Evolutionary conservation across 1,140 invertebrate species (phyloP).

Genomic region (Vanessa tameamea): DNA sequence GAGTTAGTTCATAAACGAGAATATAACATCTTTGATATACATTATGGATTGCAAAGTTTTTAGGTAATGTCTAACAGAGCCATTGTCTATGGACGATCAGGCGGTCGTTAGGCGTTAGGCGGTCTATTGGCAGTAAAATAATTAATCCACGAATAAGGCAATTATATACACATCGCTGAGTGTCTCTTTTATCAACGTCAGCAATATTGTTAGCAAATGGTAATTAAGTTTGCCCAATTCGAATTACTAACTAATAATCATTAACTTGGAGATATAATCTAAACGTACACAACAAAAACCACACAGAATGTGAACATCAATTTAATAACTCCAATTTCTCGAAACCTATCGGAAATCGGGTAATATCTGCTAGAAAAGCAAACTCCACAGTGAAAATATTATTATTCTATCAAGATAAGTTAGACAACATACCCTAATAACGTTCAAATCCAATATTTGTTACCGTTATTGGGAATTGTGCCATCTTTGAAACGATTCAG

Average conservation of each 20-base stretch:
- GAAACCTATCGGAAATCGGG: slow-evolving; percentile 20
- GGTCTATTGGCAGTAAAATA: too few relatives aligned
- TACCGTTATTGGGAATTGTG: slow-evolving; percentile 22
- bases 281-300: background rate
- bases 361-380: slow-evolving; percentile 25
- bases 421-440: slow-evolving; percentile 32
- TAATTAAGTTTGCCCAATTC: background rate
- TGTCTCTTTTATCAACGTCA: too few relatives aligned
- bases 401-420: slow-evolving; percentile 30
- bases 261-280: background rate
- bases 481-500: background rate
- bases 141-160: too few relatives aligned
- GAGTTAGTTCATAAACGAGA: too few relatives aligned
- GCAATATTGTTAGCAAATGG: background rate
- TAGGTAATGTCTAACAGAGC: too few relatives aligned
- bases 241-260: background rate
- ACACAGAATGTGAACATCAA: slow-evolving; percentile 16
- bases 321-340: slow-evolving; percentile 22
- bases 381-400: slow-evolving; percentile 32
- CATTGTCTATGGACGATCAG: too few relatives aligned
- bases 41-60: too few relatives aligned
- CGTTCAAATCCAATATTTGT: slow-evolving; percentile 29
- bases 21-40: too few relatives aligned
- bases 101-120: too few relatives aligned
- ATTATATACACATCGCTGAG: too few relatives aligned